These are phyloP conservation scores for Nymphalis io DNA, from an alignment of 1,140 invertebrate genomes.

Conservation along the genomic window DNA sequence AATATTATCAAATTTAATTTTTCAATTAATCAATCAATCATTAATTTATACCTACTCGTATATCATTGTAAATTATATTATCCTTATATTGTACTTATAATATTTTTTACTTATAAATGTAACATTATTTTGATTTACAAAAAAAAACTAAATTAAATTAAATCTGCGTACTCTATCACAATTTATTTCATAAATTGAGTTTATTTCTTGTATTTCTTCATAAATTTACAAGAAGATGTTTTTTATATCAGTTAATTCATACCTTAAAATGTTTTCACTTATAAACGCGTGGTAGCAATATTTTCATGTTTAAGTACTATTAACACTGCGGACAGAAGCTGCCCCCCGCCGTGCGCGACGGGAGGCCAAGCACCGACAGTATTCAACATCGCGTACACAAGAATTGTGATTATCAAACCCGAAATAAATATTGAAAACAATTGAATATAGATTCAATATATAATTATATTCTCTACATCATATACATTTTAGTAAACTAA, in stretches of 20 bases:
- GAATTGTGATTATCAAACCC: slow-evolving; percentile 4
- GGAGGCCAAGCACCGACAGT: slow-evolving; percentile 47
- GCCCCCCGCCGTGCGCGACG: slow-evolving; percentile 57
- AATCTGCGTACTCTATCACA: too few species aligned
- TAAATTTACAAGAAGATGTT: too few species aligned
- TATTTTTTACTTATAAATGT: too few species aligned
- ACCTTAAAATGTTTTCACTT: slow-evolving; percentile 20
- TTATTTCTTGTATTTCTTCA: too few species aligned
- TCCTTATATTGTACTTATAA: too few species aligned
- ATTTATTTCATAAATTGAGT: too few species aligned
- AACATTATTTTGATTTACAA: too few species aligned
- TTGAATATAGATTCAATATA: slow-evolving; percentile 3
- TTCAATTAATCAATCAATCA: background rate
- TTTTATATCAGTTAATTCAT: too few species aligned
- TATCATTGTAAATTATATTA: too few species aligned
- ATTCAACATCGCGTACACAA: slow-evolving; percentile 30
- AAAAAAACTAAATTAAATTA: too few species aligned
- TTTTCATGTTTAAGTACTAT: slow-evolving; percentile 65
- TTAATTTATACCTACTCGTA: background rate
- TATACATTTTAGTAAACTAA: too few species aligned
- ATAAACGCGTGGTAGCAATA: slow-evolving; percentile 52
- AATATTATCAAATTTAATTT: background rate
- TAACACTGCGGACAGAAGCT: slow-evolving; percentile 59
- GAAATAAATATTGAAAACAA: background rate
- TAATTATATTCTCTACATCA: too few species aligned